Evolutionary conservation across 2,113 vertebrate genomes (phyloP), one percentile per base, ranked within the genome.

Genomic region (Aix galericulata): DNA sequence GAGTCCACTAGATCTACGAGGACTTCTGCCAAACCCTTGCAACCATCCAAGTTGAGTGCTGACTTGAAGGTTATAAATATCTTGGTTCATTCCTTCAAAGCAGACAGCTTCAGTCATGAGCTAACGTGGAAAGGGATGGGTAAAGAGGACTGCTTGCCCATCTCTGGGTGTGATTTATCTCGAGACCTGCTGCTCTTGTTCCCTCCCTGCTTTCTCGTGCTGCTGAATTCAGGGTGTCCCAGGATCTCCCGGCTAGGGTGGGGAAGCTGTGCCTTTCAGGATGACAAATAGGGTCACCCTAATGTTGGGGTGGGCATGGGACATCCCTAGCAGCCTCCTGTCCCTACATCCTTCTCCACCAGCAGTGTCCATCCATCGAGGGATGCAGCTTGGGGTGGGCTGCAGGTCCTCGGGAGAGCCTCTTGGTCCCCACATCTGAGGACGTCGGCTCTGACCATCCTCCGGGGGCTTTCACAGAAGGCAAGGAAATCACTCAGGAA

Each of bases 381-480:
- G 86, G 86, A 27, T 32, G 11, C 11, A 8, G 25, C 8, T 1
- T 1, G 4, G 10, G 34, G 16, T 15, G 46, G 38, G 13, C 9
- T 40, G 21, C 5, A 8, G 25, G 44, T 64, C 22, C 42, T 9
- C 8, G 29, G 64, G 32, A 79, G 48, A 82, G 11, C 64, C 26
- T 66, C 66, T 48, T 42, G 20, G 36, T 58, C 55, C 72, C 68
- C 60, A 71, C 32, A 40, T 27, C 75, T 3, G 77, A 74, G 21
- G 21, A 40, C 1, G 0, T 53, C 68, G 53, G 67, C 44, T 72
- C 71, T 66, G 66, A 32, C 26, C 3, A 1, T 1, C 20, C 62
- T 72, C 55, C 31, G 10, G n/a, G 46, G 50, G 10, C 8, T 76
- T 86, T 73, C 36, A 34, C 13, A 50, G 58, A 77, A 34, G 56